Conservation (phyloP, 2,888 invertebrate genomes). For the Parapristionchus giblindavisi region DNA sequence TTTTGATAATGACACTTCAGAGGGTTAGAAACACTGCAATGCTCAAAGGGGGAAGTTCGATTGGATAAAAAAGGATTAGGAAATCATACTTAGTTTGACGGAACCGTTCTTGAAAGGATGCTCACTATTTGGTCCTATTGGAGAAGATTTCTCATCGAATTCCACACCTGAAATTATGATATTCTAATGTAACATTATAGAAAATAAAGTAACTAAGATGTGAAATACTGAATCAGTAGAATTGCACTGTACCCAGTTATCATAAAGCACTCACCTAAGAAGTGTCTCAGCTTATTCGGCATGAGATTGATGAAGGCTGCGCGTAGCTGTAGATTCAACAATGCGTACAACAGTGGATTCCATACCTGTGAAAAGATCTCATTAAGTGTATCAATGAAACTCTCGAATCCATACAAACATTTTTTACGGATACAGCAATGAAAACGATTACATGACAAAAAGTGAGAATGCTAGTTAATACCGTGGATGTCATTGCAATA, state of each 20-base stretch:
- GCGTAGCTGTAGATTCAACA: constrained; percentile 66
- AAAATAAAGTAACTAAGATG: too few species aligned
- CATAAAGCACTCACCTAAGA: background rate
- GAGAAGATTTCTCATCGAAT: constrained; percentile 28
- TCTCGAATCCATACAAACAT: too few species aligned
- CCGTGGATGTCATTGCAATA: constrained; percentile 68
- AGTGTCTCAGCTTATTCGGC: constrained; percentile 55
- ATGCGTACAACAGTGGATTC: constrained; percentile 67
- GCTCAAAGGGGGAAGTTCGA: background rate
- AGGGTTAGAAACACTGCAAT: too few species aligned
- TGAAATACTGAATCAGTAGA: too few species aligned
- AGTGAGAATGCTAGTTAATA: constrained; percentile 32
- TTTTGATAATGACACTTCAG: too few species aligned
- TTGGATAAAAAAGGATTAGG: background rate
- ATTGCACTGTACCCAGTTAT: background rate
- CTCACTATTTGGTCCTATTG: background rate
- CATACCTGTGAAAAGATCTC: constrained; percentile 64
- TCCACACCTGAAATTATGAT: constrained; percentile 13
- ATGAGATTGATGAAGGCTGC: constrained; percentile 66
- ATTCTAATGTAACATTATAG: too few species aligned
- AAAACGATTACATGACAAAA: background rate
- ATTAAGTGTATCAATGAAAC: too few species aligned
- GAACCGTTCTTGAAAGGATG: constrained; percentile 32
- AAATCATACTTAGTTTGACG: constrained; percentile 25
- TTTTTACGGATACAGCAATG: too few species aligned